Conservation (phyloP, 2,113 vertebrate species). For the Lichenostomus cassidix region DNA sequence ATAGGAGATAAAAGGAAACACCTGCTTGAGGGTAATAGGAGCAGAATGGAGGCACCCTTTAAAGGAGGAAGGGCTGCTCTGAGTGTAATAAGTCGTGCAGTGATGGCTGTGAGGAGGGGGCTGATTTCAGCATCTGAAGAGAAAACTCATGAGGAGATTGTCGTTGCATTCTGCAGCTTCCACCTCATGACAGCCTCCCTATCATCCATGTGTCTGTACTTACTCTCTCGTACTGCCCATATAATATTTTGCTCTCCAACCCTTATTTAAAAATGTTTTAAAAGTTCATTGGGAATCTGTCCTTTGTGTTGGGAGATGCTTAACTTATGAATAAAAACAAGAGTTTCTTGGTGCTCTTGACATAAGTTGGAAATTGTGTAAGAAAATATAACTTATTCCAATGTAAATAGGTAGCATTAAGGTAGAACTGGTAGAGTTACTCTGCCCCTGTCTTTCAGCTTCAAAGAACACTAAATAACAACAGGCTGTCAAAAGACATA, state of each 20-base stretch:
- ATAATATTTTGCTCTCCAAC: not conserved
- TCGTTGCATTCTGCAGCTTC: not conserved
- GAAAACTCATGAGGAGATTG: not conserved
- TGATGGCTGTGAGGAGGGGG: not conserved
- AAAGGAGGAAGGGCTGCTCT: not conserved
- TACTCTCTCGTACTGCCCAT: not conserved
- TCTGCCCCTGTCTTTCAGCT: not conserved
- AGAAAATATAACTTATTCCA: not conserved
- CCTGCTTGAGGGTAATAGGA: not conserved
- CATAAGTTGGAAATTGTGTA: not conserved
- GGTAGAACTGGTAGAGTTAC: too few relatives aligned
- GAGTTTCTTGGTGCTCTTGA: not conserved
- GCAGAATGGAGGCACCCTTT: not conserved
- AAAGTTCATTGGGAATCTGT: not conserved
- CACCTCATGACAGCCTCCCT: not conserved
- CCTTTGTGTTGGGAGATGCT: not conserved
- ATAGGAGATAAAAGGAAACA: not conserved
- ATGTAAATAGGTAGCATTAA: not conserved
- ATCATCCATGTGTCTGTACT: not conserved
- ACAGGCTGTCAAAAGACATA: not conserved
- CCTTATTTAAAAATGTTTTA: not conserved
- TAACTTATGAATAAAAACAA: not conserved
- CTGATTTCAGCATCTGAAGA: not conserved
- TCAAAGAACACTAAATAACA: not conserved
- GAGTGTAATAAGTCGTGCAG: not conserved